These are phyloP conservation scores for Urocolius indicus DNA, from an alignment of 2,113 vertebrate species.

Conservation along the genomic window DNA sequence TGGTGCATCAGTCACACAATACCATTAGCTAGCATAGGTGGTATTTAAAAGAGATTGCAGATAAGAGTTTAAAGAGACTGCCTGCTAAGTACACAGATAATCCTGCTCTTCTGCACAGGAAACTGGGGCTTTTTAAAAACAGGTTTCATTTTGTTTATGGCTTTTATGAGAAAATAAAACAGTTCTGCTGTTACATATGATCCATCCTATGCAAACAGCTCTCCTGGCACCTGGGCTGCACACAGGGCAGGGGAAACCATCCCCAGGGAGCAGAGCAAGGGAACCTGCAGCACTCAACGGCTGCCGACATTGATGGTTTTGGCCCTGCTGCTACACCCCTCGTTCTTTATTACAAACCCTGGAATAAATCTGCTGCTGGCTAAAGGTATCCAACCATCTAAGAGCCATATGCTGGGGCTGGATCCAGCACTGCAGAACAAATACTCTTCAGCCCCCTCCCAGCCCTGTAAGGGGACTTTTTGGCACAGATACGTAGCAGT, in stretches of 20 bases:
- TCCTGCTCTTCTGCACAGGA: constrained; percentile 15
- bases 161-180: neutral
- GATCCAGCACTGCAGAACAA: neutral
- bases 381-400: neutral
- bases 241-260: neutral
- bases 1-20: neutral
- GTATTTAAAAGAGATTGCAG: constrained; percentile 39
- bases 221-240: neutral
- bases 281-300: neutral
- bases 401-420: neutral
- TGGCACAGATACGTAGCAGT: accelerated
- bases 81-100: constrained; percentile 45
- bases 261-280: neutral
- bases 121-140: neutral
- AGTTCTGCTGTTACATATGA: neutral
- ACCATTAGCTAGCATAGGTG: constrained; percentile 7
- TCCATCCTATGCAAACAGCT: neutral
- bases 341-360: neutral
- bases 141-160: neutral
- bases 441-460: neutral
- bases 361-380: neutral
- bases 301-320: neutral
- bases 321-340: neutral
- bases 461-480: neutral
- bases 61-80: constrained; percentile 43